Conservation (phyloP, 2,113 vertebrate species). For the Oxyura jamaicensis region DNA sequence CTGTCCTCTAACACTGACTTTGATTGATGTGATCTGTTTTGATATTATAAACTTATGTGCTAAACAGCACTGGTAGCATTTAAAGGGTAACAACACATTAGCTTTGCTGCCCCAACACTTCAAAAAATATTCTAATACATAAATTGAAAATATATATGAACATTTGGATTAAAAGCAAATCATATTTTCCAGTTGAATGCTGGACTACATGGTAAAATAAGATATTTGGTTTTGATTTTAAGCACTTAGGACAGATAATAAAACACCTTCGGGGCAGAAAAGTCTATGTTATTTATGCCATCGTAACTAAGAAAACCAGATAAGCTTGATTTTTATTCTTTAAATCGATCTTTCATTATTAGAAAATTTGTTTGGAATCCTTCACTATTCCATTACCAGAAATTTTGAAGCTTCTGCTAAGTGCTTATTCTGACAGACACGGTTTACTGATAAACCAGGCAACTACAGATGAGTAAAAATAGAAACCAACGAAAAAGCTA, state of each 20-base stretch:
- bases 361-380: neutral
- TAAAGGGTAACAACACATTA: neutral
- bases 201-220: neutral
- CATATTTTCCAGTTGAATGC: neutral
- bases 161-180: neutral
- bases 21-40: neutral
- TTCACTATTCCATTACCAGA: neutral
- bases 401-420: neutral
- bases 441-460: conserved; percentile 17
- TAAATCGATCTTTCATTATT: neutral
- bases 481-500: conserved; percentile 14
- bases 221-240: neutral
- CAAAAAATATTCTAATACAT: neutral
- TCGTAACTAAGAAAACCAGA: neutral
- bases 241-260: neutral
- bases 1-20: neutral
- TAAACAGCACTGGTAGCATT: neutral
- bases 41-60: neutral
- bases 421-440: neutral
- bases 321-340: neutral
- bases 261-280: neutral
- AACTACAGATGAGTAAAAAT: conserved; percentile 6
- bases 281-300: neutral
- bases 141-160: neutral
- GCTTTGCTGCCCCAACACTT: neutral